Evolutionary conservation across 2,113 vertebrate species (phyloP), one percentile per base, ranked within the genome.

Genomic region (Crotalus viridis): DNA sequence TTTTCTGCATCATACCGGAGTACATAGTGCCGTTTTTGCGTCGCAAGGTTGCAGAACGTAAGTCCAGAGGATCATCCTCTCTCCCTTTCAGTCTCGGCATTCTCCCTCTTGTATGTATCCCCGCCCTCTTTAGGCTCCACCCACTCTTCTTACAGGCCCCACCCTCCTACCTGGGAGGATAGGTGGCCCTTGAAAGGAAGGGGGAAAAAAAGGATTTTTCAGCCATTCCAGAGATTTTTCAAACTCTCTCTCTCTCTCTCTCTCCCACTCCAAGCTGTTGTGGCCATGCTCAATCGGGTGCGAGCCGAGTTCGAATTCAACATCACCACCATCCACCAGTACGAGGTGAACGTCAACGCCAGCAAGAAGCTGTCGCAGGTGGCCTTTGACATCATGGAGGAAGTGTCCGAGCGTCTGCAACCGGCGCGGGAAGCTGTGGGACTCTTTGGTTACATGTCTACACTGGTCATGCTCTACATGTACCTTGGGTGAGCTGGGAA

Each of bases 221-320:
- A 3, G 7, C 85, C 22, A 10, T n/a, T 0, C 46, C 0, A 1
- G 0, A 0, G 0, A 0, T 0, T 0, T 39, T 1, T 0, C 5
- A 1, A 8, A 87, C 1, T 10, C n/a, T 51, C 7, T 51, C 17
- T 15, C 24, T 51, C 17, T 15, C 24, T 48, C 26, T 51, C 52
- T 1, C 0, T 4, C n/a, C 93, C 46, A 2, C 28, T 54, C 10
- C 0, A 95, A 99, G 99, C 98, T 0, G 81, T 98, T 1, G 90
- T 94, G 0, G 88, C 94, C 0, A 0, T 95, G 4, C 94, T 99
- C 26, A 86, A 97, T 46, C 97, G 94, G 0, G 92, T 99, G 87
- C 98, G 98, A 0, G 91, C 0, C 0, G 98, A 99, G 96, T 99
- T 99, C 24, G 98, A 98, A 51, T 99, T 99, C 97, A 98, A 98